Evolutionary conservation across 2,888 invertebrate species (phyloP).

Genomic region (Ferrisia virgata): DNA sequence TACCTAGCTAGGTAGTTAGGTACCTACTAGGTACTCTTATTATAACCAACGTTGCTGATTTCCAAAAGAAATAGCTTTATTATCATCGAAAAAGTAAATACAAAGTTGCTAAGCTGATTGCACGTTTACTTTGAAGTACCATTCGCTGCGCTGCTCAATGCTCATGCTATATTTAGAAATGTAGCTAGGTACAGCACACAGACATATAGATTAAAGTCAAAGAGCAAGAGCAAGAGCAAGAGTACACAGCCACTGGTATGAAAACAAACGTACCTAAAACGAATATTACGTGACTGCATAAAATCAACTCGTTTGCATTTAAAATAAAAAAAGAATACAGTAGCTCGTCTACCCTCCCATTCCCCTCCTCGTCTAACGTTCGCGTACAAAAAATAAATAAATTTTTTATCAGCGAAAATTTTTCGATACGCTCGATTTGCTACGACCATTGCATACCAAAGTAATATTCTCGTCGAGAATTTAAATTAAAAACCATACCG

Average conservation of each 20-base stretch:
- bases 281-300: conserved; percentile 19
- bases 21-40: no score
- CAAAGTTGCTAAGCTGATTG: conserved; percentile 8
- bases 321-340: background rate
- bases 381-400: background rate
- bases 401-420: conserved; percentile 2
- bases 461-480: background rate
- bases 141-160: background rate
- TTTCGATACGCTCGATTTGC: conserved; percentile 28
- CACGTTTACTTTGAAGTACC: conserved; percentile 12
- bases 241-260: background rate
- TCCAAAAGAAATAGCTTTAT: conserved; percentile 19
- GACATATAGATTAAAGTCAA: background rate
- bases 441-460: background rate
- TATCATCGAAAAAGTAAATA: conserved; percentile 8
- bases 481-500: conserved; percentile 12
- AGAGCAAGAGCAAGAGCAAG: background rate
- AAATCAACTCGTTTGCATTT: conserved; percentile 28
- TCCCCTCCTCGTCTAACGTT: background rate
- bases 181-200: background rate
- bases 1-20: no score
- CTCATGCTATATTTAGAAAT: background rate
- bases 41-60: background rate
- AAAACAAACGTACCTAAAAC: conserved; percentile 1
- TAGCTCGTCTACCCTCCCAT: background rate